A percentile compares a stretch with the other conserved stretches of the same genome.
phyloP scores from a whole-genome alignment of 2,888 invertebrate genomes.

The Torymus aiolomorphi region DNA sequence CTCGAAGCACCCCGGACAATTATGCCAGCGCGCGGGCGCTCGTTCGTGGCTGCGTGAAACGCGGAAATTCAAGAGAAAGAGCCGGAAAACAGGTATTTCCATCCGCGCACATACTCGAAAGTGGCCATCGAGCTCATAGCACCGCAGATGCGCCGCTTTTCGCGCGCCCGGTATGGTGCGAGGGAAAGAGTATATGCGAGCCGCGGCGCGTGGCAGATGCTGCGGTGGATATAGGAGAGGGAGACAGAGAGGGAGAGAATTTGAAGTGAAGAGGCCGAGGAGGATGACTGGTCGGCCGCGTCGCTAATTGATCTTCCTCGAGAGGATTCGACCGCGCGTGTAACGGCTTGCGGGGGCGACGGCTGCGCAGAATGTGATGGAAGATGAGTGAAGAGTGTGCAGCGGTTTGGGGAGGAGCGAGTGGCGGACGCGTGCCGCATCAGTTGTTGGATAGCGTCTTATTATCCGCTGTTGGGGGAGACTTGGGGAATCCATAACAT shows the following conservation, averaged over 20 bases:
- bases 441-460: no score
- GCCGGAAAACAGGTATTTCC: constrained; percentile 43
- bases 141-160: neutral
- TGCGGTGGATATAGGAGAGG: no score
- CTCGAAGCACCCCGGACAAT: constrained; percentile 17
- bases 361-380: no score
- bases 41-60: constrained; percentile 17
- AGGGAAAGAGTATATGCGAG: neutral
- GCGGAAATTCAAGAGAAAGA: constrained; percentile 42
- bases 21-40: constrained; percentile 4
- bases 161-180: neutral
- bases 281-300: neutral
- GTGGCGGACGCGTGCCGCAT: no score
- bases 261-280: no score
- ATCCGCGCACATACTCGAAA: neutral
- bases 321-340: neutral
- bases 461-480: no score
- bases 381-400: neutral
- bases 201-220: constrained; percentile 40
- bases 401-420: neutral
- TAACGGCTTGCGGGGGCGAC: constrained; percentile 1
- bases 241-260: no score
- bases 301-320: constrained; percentile 26
- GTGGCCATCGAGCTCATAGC: constrained; percentile 6
- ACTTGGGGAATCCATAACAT: no score